Evolutionary conservation across 1,140 invertebrate species (phyloP).

Genomic region (Ridgeia piscesae): DNA sequence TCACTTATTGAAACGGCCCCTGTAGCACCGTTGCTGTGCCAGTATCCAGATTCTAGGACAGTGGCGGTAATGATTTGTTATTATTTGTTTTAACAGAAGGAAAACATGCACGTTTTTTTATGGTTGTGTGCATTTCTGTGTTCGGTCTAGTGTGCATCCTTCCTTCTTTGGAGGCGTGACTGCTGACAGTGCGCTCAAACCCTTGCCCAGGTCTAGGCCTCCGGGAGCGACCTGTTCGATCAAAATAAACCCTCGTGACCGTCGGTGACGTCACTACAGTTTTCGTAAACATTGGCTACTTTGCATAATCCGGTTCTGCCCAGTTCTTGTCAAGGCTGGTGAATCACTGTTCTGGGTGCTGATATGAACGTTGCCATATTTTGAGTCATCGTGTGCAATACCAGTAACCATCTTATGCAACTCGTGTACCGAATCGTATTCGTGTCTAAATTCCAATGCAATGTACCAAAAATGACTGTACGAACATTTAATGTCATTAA

Average conservation of each 20-base stretch:
- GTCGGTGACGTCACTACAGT: not conserved
- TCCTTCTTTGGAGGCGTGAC: not conserved
- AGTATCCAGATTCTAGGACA: not conserved
- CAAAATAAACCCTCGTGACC: slow-evolving; percentile 2
- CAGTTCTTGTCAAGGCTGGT: not conserved
- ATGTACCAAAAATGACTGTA: not conserved
- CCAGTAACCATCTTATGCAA: not conserved
- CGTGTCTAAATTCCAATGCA: not conserved
- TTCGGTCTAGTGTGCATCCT: not conserved
- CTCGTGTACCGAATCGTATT: not conserved
- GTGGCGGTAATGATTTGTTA: not conserved
- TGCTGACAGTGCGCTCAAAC: not conserved
- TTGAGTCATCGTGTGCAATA: not conserved
- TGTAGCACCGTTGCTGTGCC: not conserved
- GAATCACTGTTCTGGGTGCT: not conserved
- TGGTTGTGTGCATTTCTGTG: not conserved
- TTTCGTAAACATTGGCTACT: slow-evolving; percentile 5
- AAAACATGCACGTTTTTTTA: not conserved
- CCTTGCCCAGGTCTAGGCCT: too few relatives aligned
- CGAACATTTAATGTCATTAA: not conserved
- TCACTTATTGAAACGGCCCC: not conserved
- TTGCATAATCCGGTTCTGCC: not conserved
- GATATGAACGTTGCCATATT: not conserved
- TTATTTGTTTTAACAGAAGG: not conserved
- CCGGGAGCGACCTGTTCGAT: not conserved